A percentile compares a stretch with the other conserved stretches of the same genome.
These are phyloP conservation scores for Drosophila stalkeri DNA, from an alignment of 2,888 invertebrate species.

Conservation along the genomic window DNA sequence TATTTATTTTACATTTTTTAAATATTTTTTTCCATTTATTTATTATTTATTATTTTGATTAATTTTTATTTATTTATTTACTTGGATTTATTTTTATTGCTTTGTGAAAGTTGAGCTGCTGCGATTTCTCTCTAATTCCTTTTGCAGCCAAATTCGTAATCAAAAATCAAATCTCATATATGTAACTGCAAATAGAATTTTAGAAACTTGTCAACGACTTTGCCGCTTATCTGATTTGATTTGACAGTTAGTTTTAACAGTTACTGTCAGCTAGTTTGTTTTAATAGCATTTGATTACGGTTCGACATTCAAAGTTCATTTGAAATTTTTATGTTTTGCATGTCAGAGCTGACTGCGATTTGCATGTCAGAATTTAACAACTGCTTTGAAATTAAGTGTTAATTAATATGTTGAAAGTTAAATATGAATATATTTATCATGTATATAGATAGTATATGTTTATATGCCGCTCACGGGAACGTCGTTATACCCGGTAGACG, in stretches of 20 bases:
- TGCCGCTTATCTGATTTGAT: background rate
- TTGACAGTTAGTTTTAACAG: background rate
- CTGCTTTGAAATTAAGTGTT: background rate
- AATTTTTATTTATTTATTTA: background rate
- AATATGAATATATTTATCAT: too few relatives aligned
- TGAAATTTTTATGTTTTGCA: background rate
- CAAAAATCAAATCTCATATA: background rate
- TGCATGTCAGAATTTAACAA: constrained; percentile 1
- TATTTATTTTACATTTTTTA: background rate
- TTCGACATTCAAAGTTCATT: background rate
- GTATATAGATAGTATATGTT: background rate
- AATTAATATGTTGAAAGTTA: background rate
- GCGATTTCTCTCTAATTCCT: constrained; percentile 42
- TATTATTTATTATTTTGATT: background rate
- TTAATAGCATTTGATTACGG: background rate
- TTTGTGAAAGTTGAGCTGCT: constrained; percentile 41
- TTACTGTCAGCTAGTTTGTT: background rate
- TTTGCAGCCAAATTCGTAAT: background rate
- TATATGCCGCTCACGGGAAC: too few relatives aligned
- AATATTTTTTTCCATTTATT: constrained; percentile 3
- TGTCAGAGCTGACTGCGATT: background rate
- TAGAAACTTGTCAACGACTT: background rate
- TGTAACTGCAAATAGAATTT: background rate
- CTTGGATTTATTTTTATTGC: constrained; percentile 6
- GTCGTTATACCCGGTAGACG: too few relatives aligned